Base-by-base conservation (phyloP, 92 coral and sea anemone species). In the Heteractis magnifica region DNA sequence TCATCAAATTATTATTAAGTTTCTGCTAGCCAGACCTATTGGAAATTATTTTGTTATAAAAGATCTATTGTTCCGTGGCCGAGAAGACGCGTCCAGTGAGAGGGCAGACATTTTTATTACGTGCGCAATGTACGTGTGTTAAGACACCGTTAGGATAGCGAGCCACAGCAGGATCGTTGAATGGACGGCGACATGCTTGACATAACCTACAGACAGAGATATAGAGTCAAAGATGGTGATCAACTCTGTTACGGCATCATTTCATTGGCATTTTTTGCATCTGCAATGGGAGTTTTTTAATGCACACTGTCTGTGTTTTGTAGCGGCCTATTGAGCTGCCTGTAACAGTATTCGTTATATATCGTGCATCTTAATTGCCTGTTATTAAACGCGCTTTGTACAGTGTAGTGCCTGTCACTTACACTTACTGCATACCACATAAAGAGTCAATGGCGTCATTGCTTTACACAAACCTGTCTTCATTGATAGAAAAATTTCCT, bases 81-180 rank as follows among this genome's bases (percentile, higher is more conserved):
- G 93, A 85, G 88, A 97, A 97, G 81, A 97, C 97, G 86, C 88
- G 99, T n/a, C 99, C 99, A 49, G 99, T 97, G 75, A 97, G 97
- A 49, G 99, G 99, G 41, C 99, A 97, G 51, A 94, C 90, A 65
- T 80, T 82, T 86, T 97, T 97, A 83, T 92, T 89, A 56, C 98
- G 90, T 79, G 98, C 99, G 78, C 99, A 97, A 86, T 97, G 98
- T 49, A 97, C 92, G 77, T 97, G 99, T 49, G 99, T 97, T 76
- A 91, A 84, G 62, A 97, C 98, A 84, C 98, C 96, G 78, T 97
- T 97, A 5, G 99, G 99, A 82, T 97, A 97, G 18, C 98, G 95
- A 51, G 97, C 99, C 2, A 97, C 95, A 48, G 98, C 95, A 3
- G 97, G 89, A 49, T 97, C 99, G 81, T 94, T 90, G 87, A 97